phyloP scores from a whole-genome alignment of 2,888 invertebrate species.

The Megalurothrips usitatus region DNA sequence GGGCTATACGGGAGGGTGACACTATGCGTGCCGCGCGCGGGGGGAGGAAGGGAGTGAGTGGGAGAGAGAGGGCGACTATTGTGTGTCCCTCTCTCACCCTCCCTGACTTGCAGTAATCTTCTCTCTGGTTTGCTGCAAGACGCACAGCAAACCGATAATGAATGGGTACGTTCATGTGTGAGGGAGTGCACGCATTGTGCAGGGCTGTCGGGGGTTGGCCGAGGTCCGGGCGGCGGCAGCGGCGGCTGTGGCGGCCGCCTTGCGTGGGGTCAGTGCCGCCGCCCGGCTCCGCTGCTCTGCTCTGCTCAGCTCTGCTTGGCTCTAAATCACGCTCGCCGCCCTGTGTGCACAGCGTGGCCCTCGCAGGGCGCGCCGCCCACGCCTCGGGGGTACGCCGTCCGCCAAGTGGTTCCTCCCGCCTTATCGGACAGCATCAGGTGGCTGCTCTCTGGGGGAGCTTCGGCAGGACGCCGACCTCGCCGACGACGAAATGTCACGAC shows the following conservation, averaged over 20 bases:
- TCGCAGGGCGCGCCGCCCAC: too few relatives aligned
- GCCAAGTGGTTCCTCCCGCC: too few relatives aligned
- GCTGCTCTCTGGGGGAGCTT: too few relatives aligned
- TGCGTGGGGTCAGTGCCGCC: not conserved
- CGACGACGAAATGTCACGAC: too few relatives aligned
- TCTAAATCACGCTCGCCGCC: not conserved
- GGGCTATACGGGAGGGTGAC: too few relatives aligned
- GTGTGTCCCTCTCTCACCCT: not conserved
- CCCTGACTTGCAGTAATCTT: conserved; percentile 8
- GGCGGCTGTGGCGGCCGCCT: not conserved
- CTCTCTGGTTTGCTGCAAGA: conserved; percentile 3
- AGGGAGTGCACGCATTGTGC: not conserved
- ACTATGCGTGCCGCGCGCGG: not conserved
- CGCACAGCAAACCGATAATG: conserved; percentile 26
- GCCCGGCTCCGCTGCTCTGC: too few relatives aligned
- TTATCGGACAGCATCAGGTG: too few relatives aligned
- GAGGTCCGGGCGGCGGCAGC: not conserved
- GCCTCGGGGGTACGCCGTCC: too few relatives aligned
- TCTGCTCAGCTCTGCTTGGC: too few relatives aligned
- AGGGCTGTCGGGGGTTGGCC: not conserved
- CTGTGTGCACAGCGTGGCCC: too few relatives aligned
- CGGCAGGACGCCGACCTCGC: too few relatives aligned
- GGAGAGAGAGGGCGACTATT: not conserved
- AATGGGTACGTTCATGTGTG: conserved; percentile 24
- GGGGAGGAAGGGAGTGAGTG: not conserved